Conservation (phyloP, 23 tunicate species). For the Halocynthia aurantium region DNA sequence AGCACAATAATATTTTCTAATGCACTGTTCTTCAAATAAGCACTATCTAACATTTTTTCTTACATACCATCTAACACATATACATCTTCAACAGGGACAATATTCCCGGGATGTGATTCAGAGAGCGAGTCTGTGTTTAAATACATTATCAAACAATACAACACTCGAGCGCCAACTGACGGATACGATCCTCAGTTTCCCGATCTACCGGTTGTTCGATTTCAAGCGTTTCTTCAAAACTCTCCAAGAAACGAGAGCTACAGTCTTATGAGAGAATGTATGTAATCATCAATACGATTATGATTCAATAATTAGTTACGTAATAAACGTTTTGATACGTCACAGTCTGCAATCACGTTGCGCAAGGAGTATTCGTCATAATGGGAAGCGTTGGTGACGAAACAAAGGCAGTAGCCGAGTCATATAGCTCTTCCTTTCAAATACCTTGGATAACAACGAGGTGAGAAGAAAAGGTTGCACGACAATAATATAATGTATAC, state of each 20-base stretch:
- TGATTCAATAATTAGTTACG: not conserved
- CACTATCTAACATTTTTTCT: too few relatives aligned
- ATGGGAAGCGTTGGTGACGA: constrained; percentile 17
- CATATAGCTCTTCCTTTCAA: constrained; percentile 21
- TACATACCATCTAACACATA: too few relatives aligned
- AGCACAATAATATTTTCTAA: too few relatives aligned
- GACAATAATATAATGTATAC: not conserved
- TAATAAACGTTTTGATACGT: not conserved
- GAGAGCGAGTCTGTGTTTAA: constrained; percentile 4
- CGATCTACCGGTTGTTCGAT: constrained; percentile 21
- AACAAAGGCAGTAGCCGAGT: not conserved
- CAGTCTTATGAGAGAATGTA: constrained; percentile 29
- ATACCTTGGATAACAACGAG: constrained; percentile 45
- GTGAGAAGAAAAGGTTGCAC: not conserved
- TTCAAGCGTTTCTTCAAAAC: constrained; percentile 34
- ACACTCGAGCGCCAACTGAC: not conserved
- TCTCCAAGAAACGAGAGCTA: constrained; percentile 22
- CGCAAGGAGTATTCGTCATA: constrained; percentile 18
- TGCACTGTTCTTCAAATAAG: too few relatives aligned
- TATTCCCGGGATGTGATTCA: not conserved
- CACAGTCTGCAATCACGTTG: constrained; percentile 33
- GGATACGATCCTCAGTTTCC: not conserved
- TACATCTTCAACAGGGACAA: not conserved
- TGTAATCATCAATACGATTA: not conserved
- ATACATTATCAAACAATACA: not conserved